These are phyloP conservation scores for Camponotus pennsylvanicus DNA, from an alignment of 1,140 invertebrate genomes.

Conservation along the genomic window DNA sequence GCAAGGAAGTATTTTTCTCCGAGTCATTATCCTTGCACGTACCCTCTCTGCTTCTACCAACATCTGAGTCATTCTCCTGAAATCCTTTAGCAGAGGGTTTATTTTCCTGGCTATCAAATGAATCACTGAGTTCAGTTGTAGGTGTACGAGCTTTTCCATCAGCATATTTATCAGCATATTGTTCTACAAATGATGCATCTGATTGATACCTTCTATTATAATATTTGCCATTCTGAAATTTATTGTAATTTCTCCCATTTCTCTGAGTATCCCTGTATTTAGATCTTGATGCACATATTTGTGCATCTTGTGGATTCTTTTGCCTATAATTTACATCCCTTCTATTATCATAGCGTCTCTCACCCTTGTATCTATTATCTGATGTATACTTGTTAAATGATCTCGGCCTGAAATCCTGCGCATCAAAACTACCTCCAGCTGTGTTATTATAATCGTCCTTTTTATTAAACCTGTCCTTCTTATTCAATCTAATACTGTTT, in stretches of 20 bases:
- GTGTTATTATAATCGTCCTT: not conserved
- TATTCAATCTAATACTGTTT: constrained; percentile 19
- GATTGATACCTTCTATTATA: constrained; percentile 64
- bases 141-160: not conserved
- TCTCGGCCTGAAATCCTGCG: not conserved
- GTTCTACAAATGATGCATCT: constrained; percentile 43
- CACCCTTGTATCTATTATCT: constrained; percentile 57
- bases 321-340: constrained; percentile 62
- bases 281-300: constrained; percentile 34
- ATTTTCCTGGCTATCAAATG: constrained; percentile 46
- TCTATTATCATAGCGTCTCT: constrained; percentile 70
- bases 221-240: constrained; percentile 75
- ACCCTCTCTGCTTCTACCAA: constrained; percentile 18
- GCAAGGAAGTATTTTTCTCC: constrained; percentile 27
- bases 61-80: constrained; percentile 28
- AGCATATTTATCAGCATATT: constrained; percentile 32
- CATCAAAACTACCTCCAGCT: not conserved
- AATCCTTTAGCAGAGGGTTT: constrained; percentile 13
- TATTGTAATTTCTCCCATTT: constrained; percentile 63
- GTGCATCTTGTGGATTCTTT: constrained; percentile 54
- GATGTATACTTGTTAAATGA: not conserved
- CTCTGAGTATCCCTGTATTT: constrained; percentile 62
- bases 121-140: not conserved
- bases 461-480: not conserved
- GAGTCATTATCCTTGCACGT: constrained; percentile 35